Base-by-base conservation (phyloP, 37 sponge, comb jelly and placozoan genomes). In the Mnemiopsis leidyi region DNA sequence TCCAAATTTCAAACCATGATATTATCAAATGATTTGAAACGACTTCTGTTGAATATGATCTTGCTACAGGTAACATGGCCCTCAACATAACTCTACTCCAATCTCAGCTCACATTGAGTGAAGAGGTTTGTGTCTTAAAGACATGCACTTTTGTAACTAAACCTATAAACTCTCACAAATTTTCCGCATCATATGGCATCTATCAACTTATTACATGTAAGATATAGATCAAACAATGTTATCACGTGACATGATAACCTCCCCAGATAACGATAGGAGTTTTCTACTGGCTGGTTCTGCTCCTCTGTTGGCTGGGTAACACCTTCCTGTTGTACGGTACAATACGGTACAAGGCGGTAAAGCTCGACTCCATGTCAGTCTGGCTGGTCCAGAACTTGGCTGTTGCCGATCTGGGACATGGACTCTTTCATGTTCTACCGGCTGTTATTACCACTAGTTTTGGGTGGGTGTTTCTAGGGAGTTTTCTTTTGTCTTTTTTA, bases 311-410 rank as follows among this genome's bases (percentile, higher is more conserved):
- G 75, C 2, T 18, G 5, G 75, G 75, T 13, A 71, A 71, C 75
- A 29, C 75, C 5, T 71, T 71, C 20, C 2, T 71, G 3, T 18
- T 71, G 7, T n/a, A 29, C 75, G 75, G 30, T 25, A 29, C 75
- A 23, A 18, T 71, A 29, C 5, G 20, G 20, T 71, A 71, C 30
- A n/a, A 28, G 20, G 75, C 75, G 5, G 20, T 71, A 7, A 71
- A 71, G 20, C 75, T 71, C 3, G 75, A 71, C 20, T 25, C 75
- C n/a, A n/a, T 71, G 30, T 71, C 75, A 71, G 25, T 71, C 3
- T 71, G 75, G 75, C n/a, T 71, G 75, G 75, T 71, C 5, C 75
- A 71, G 75, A 71, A 71, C 75, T 25, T 71, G 75, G 75, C 75
- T 28, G 7, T 71, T n/a, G 30, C 75, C 20, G 75, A 71, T 71